Evolutionary conservation across 2,888 invertebrate species (phyloP).

Genomic region (Limulus polyphemus): DNA sequence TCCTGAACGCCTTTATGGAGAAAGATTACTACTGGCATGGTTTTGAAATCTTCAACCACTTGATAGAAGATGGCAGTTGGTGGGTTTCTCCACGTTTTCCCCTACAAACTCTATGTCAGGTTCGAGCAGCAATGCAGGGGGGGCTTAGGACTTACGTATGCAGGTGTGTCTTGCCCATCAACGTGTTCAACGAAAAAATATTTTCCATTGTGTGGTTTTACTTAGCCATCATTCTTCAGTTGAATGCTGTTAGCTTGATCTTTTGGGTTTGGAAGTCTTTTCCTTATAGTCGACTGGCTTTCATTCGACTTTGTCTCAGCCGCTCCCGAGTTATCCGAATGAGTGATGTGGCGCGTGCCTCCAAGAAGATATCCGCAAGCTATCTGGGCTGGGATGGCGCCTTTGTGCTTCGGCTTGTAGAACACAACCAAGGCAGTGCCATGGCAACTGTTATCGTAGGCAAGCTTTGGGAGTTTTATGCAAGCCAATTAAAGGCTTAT

Average conservation of each 20-base stretch:
- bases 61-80: conserved; percentile 33
- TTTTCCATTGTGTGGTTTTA: conserved; percentile 36
- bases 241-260: conserved; percentile 31
- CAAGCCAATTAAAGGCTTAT: conserved; percentile 30
- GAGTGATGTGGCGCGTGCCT: conserved; percentile 35
- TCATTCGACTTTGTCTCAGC: conserved; percentile 31
- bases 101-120: conserved; percentile 37
- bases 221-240: conserved; percentile 32
- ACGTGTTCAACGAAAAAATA: conserved; percentile 35
- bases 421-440: conserved; percentile 35
- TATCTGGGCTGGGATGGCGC: conserved; percentile 36
- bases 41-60: conserved; percentile 30
- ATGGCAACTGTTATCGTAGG: conserved; percentile 31
- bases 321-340: conserved; percentile 40
- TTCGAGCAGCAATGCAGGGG: conserved; percentile 33
- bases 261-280: conserved; percentile 31
- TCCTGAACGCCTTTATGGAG: conserved; percentile 37
- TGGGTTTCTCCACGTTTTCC: conserved; percentile 37
- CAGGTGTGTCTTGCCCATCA: conserved; percentile 34
- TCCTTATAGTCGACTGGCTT: conserved; percentile 35
- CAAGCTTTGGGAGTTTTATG: conserved; percentile 31
- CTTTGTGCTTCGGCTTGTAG: conserved; percentile 33
- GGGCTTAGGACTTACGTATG: conserved; percentile 33
- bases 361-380: conserved; percentile 33
- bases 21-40: conserved; percentile 32